These are phyloP conservation scores for Sebastes itinus DNA, from an alignment of 2,797 vertebrate species.

Conservation along the genomic window DNA sequence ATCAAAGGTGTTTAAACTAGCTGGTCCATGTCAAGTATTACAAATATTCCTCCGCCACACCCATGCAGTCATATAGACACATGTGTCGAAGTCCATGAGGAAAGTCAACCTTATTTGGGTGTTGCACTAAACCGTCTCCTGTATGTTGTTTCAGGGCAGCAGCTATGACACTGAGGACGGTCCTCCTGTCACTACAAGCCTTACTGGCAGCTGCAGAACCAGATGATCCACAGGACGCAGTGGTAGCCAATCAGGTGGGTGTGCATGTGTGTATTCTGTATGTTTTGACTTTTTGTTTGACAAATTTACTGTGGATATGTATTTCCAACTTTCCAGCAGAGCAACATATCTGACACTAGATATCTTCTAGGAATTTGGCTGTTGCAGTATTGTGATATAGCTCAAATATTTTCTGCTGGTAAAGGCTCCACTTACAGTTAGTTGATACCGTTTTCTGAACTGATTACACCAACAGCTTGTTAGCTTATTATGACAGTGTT, in stretches of 20 bases:
- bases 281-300: not conserved
- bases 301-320: not conserved
- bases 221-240: constrained; percentile 97
- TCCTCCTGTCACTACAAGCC: constrained; percentile 97
- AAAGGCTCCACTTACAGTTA: not conserved
- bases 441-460: not conserved
- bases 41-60: not conserved
- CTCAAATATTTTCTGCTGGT: not conserved
- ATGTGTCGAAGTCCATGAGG: not conserved
- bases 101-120: not conserved
- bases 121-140: not conserved
- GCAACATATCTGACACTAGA: not conserved
- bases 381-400: not conserved
- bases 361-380: not conserved
- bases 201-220: constrained; percentile 97
- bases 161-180: constrained; percentile 97
- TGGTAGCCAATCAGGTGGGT: constrained; percentile 97
- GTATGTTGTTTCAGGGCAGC: constrained; percentile 87
- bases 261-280: not conserved
- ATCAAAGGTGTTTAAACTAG: not conserved
- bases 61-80: not conserved
- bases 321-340: not conserved
- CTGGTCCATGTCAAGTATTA: not conserved
- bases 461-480: not conserved
- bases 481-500: not conserved